Evolutionary conservation across 1,140 invertebrate genomes (phyloP), one percentile per base, ranked within the genome.

Genomic region (Ceratoteleas bidentatus): DNA sequence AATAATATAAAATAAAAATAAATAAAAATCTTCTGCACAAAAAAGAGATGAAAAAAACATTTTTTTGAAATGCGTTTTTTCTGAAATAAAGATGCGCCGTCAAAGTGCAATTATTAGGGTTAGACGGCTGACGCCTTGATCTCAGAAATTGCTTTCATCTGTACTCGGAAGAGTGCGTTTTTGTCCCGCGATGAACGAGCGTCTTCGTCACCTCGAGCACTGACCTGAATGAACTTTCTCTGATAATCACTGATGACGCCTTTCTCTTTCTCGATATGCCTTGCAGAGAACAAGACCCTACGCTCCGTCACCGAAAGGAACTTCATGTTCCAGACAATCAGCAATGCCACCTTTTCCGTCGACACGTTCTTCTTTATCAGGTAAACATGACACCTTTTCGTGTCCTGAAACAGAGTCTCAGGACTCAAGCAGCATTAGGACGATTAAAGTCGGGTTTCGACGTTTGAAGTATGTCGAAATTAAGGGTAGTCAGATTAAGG

Each of bases 321-420:
- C 81, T 95, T 96, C 85, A 93, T 95, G 91, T 97, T 96, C 87
- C 96, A 96, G 88, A 96, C 96, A 6, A 94, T 97, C 66, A 95
- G 96, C 60, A 98, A 98, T 88, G 97, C 96, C 4, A 96, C 96
- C 3, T 97, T 97, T 87, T 97, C 97, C 43, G 97, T 98, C 13
- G 97, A 98, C 88, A 96, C 96, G 6, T 98, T 98, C 92, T 98
- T 98, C 91, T 96, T 97, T 87, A 97, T 97, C 80, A 97, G 95
- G 95, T 94, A 87, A 87, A 65, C 53, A 58, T 50, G 38, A 16
- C n/a, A 81, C 16, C 49, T 77, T 56, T 47, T 13, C n/a, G n/a
- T n/a, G n/a, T n/a, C n/a, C n/a, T n/a, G n/a, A n/a, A n/a, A n/a
- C n/a, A n/a, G n/a, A n/a, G n/a, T n/a, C n/a, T n/a, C n/a, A n/a